Evolutionary conservation across 2,888 invertebrate species (phyloP).

Genomic region (Chrysotoxum bicinctum): DNA sequence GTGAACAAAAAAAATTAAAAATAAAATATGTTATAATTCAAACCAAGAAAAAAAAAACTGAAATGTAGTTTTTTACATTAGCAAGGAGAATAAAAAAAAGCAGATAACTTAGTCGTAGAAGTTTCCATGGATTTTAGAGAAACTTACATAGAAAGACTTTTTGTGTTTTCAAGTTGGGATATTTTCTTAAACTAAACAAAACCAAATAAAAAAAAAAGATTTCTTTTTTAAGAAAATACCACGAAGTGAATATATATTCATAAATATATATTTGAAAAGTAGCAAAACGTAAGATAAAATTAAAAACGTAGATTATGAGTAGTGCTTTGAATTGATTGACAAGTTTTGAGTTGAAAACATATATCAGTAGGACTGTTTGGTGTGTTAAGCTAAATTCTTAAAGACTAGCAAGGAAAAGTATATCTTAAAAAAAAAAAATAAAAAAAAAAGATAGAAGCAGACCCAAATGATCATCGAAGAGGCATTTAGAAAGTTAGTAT

Average conservation of each 20-base stretch:
- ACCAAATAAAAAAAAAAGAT: conserved; percentile 48
- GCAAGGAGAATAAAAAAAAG: conserved; percentile 52
- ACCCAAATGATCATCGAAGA: conserved; percentile 67
- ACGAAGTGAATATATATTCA: conserved; percentile 63
- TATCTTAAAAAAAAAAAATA: conserved; percentile 29
- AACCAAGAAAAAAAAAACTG: conserved; percentile 56
- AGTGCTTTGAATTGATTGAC: conserved; percentile 71
- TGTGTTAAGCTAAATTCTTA: conserved; percentile 64
- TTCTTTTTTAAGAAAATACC: conserved; percentile 71
- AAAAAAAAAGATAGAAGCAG: conserved; percentile 25
- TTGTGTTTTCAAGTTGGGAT: conserved; percentile 65
- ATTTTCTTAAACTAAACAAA: conserved; percentile 58
- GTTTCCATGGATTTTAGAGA: conserved; percentile 68
- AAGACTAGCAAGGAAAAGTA: conserved; percentile 59
- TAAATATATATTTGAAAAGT: conserved; percentile 61
- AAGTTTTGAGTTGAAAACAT: conserved; percentile 59
- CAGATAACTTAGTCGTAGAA: conserved; percentile 55
- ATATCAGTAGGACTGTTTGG: conserved; percentile 71
- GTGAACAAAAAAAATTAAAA: conserved; percentile 75
- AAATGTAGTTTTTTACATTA: conserved; percentile 73
- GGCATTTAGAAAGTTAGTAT: conserved; percentile 56
- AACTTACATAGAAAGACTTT: conserved; percentile 72
- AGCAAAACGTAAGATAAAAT: conserved; percentile 64
- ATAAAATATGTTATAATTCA: conserved; percentile 73
- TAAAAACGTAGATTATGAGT: conserved; percentile 61